phyloP scores from a whole-genome alignment of 2,113 vertebrate genomes.

The Microtus montanus region DNA sequence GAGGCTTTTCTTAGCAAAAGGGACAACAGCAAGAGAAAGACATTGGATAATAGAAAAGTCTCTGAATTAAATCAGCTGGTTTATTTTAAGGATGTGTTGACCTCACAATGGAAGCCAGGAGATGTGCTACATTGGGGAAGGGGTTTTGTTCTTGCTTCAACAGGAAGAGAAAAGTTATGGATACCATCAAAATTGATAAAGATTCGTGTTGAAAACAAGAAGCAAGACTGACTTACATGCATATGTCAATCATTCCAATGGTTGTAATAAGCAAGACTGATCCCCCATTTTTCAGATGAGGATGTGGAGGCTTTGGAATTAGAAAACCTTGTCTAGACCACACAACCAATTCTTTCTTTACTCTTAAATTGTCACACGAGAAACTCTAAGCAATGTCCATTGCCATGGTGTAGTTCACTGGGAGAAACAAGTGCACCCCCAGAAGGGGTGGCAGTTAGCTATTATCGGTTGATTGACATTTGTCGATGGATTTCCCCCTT shows the following conservation, averaged over 20 bases:
- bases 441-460: neutral
- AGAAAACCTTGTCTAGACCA: neutral
- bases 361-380: slow-evolving; percentile 19
- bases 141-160: too few relatives aligned
- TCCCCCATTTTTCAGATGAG: neutral
- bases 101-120: too few relatives aligned
- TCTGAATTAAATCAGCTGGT: too few relatives aligned
- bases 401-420: neutral
- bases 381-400: neutral
- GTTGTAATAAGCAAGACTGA: neutral
- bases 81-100: too few relatives aligned
- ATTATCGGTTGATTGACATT: neutral
- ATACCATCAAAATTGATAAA: too few relatives aligned
- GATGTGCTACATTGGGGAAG: too few relatives aligned
- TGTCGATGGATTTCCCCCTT: neutral
- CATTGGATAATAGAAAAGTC: too few relatives aligned
- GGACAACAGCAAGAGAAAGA: too few relatives aligned
- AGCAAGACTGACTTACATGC: neutral
- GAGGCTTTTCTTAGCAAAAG: too few relatives aligned
- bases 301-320: neutral
- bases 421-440: neutral
- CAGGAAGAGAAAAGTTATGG: too few relatives aligned
- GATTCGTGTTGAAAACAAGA: too few relatives aligned
- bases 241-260: neutral
- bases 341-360: neutral